A percentile compares a stretch with the other conserved stretches of the same genome.
phyloP scores from a whole-genome alignment of 2,113 vertebrate genomes.

The Puma concolor region DNA sequence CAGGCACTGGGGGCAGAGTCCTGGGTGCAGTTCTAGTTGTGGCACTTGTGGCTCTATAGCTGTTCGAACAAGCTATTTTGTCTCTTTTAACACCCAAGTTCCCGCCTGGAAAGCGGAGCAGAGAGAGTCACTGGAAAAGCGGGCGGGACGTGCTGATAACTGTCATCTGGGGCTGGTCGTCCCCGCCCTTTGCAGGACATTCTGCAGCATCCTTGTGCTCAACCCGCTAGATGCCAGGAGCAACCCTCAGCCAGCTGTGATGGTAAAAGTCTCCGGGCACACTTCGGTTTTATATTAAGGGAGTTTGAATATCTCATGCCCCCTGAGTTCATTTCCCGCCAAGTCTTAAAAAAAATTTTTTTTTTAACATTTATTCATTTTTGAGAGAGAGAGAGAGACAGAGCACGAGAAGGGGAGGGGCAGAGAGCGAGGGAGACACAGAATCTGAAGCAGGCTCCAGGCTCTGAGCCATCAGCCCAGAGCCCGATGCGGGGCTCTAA shows the following conservation, averaged over 20 bases:
- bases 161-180: rapidly evolving
- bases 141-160: too few species aligned
- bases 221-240: neutral
- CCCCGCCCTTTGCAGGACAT: neutral
- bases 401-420: too few species aligned
- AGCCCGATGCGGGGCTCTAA: too few species aligned
- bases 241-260: neutral
- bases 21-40: neutral
- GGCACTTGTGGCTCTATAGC: rapidly evolving
- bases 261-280: neutral
- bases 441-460: too few species aligned
- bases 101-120: neutral
- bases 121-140: neutral
- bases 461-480: too few species aligned
- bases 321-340: neutral
- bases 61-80: neutral
- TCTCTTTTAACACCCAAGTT: neutral
- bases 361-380: too few species aligned
- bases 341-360: neutral
- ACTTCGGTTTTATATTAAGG: too few species aligned
- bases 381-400: too few species aligned
- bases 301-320: rapidly evolving
- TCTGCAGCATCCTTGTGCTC: neutral
- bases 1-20: neutral
- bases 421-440: too few species aligned